These are phyloP conservation scores for Stomatorhinus walkeri DNA, from an alignment of 2,797 vertebrate species.

Conservation along the genomic window DNA sequence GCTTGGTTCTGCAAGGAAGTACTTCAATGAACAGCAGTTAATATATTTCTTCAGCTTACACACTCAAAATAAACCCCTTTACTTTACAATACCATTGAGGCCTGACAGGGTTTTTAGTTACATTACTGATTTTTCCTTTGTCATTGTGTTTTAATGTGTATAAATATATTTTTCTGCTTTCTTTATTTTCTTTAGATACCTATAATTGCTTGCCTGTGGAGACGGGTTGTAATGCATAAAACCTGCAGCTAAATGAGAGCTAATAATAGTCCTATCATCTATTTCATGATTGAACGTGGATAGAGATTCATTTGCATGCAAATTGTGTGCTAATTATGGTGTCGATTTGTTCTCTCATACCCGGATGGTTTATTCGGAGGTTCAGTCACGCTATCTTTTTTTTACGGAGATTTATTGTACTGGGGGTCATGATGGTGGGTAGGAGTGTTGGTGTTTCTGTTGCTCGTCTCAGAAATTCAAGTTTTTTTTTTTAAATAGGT, in stretches of 20 bases:
- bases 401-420: not conserved
- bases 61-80: not conserved
- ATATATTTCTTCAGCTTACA: not conserved
- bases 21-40: not conserved
- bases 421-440: not conserved
- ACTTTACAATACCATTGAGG: not conserved
- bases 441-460: not conserved
- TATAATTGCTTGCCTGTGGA: slow-evolving; percentile 10
- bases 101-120: slow-evolving; percentile 2
- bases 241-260: not conserved
- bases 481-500: not conserved
- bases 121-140: not conserved
- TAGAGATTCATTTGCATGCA: slow-evolving; percentile 10
- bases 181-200: slow-evolving; percentile 11
- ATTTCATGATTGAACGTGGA: not conserved
- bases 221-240: not conserved
- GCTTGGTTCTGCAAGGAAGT: not conserved
- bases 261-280: not conserved
- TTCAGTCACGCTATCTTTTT: not conserved
- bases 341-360: not conserved
- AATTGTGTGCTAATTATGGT: slow-evolving; percentile 6
- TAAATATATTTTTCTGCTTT: not conserved
- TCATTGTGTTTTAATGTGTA: not conserved
- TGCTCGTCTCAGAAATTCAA: not conserved
- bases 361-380: slow-evolving; percentile 7